phyloP scores from a whole-genome alignment of 2,888 invertebrate species.

The Philopedon plagiatum region DNA sequence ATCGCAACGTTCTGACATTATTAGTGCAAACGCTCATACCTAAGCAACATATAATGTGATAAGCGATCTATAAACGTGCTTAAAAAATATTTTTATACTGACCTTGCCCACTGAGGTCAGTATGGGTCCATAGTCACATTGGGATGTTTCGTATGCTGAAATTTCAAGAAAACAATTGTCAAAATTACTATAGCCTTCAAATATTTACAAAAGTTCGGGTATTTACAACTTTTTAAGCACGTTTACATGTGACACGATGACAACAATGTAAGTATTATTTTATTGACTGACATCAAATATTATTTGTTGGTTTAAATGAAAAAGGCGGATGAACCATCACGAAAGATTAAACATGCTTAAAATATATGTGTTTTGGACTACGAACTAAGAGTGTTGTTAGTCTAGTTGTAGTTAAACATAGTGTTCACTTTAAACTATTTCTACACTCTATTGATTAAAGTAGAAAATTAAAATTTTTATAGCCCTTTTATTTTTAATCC shows the following conservation, averaged over 20 bases:
- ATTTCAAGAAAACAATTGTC: conserved; percentile 56
- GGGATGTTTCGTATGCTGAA: conserved; percentile 70
- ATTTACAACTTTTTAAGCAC: conserved; percentile 46
- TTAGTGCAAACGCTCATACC: not conserved
- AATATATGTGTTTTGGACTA: conserved; percentile 1
- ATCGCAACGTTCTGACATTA: not conserved
- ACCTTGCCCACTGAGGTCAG: conserved; percentile 71
- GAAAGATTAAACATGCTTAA: conserved; percentile 35
- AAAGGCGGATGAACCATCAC: not conserved
- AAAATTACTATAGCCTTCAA: conserved; percentile 28
- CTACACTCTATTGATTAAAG: no score
- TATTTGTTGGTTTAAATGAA: not conserved
- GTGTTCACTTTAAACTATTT: no score
- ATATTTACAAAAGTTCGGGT: conserved; percentile 1
- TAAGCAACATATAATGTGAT: conserved; percentile 7
- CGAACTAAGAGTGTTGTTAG: no score
- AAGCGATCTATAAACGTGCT: conserved; percentile 60
- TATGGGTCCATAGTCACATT: conserved; percentile 70
- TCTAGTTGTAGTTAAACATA: no score
- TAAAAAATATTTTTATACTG: conserved; percentile 64
- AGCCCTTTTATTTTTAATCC: no score
- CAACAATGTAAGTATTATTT: not conserved
- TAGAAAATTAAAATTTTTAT: no score
- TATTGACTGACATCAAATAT: not conserved
- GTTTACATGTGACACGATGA: conserved; percentile 15